Conservation (phyloP, 2,888 invertebrate species). For the Standfussiana lucernea region DNA sequence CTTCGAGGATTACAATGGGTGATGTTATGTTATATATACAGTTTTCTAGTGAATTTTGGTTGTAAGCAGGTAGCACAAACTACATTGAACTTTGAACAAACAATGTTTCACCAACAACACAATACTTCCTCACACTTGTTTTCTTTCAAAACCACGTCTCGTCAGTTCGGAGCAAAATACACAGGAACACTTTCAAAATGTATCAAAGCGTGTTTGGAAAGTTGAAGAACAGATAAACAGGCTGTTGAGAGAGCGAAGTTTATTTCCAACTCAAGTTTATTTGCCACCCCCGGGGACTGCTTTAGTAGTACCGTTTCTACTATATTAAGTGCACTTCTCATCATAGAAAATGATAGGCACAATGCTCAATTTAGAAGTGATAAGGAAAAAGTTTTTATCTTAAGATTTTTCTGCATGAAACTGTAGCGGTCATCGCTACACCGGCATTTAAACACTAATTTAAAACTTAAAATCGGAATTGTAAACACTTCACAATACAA, state of each 20-base stretch:
- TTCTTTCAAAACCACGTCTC: constrained; percentile 7
- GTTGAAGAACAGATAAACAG: constrained; percentile 50
- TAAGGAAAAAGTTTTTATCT: background rate
- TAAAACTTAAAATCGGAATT: too few relatives aligned
- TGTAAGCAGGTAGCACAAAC: background rate
- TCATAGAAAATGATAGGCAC: background rate
- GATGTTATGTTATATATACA: too few relatives aligned
- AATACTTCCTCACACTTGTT: background rate
- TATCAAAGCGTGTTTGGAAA: constrained; percentile 49
- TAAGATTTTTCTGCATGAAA: background rate
- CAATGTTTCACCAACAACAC: background rate
- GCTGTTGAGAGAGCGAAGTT: constrained; percentile 44
- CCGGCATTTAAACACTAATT: too few relatives aligned
- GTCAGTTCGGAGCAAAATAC: constrained; percentile 19
- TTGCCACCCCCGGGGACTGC: constrained; percentile 3
- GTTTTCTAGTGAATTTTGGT: background rate
- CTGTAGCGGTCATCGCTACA: too few relatives aligned
- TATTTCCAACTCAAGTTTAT: constrained; percentile 46
- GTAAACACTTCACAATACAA: too few relatives aligned
- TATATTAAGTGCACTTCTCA: constrained; percentile 15
- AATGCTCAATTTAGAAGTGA: background rate
- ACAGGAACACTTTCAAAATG: constrained; percentile 43
- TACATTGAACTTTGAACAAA: background rate
- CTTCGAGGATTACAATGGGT: too few relatives aligned
- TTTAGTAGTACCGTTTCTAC: constrained; percentile 8